Base-by-base conservation (phyloP, 1,140 invertebrate species). In the Drosophila persimilis region DNA sequence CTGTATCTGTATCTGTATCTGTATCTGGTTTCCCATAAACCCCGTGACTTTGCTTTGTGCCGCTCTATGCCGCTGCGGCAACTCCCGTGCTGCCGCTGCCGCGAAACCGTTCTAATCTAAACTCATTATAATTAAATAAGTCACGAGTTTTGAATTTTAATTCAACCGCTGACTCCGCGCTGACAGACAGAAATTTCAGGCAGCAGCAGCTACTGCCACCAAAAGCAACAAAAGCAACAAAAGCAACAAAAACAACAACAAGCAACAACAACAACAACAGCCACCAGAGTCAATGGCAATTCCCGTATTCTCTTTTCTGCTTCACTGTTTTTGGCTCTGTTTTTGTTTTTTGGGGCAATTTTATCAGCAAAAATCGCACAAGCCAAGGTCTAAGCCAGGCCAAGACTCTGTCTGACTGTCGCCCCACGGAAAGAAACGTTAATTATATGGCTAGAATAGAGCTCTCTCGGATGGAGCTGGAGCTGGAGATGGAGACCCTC, bases 91-190 rank as follows among this genome's bases (percentile, higher is more conserved):
- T 39, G 35, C 29, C 3, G 29, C 35, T 39, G 35, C 29, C 3
- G 29, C 80, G 76, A 81, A 77, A 77, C 79, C 78, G 63, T 88
- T 86, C 83, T 88, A 88, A 88, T 86, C 83, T 88, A 64, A 89
- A 88, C 83, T 86, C 83, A 86, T 86, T 86, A 88, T 89, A 88
- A 88, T 88, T 88, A 88, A 88, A 89, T 89, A 89, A 88, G 83
- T 88, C 83, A 88, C 83, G 83, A 88, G 84, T 89, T 89, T 89
- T 89, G 84, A 88, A 88, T 88, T 88, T 89, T 88, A 88, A 88
- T 89, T 88, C 65, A 71, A 72, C 66, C 66, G 69, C 56, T 64
- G 43, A 6, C 41, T 81, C 20, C 2, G 80, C 69, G 55, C 75
- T 62, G 61, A 85, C 67, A 77, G 80, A 85, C 81, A 77, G 24